Evolutionary conservation across 2,797 vertebrate genomes (phyloP).

Genomic region (Percopsis omiscomaycus): DNA sequence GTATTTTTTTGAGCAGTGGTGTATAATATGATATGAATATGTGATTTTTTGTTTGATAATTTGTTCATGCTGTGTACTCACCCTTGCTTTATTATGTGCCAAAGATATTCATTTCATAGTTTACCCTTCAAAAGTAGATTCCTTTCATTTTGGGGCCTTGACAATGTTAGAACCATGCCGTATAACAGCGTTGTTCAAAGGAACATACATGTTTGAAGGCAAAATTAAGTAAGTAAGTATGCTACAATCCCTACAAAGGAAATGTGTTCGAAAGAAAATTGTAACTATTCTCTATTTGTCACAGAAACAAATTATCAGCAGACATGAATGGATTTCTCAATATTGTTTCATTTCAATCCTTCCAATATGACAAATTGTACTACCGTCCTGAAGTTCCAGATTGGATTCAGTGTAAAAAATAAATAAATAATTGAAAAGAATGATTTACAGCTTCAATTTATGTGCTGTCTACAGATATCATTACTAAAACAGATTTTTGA

Average conservation of each 20-base stretch:
- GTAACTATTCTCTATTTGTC: no score
- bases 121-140: slow-evolving; percentile 31
- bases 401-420: slow-evolving; percentile 57
- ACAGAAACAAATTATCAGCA: slow-evolving; percentile 8
- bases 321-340: neutral
- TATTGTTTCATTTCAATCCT: slow-evolving; percentile 42
- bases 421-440: slow-evolving; percentile 46
- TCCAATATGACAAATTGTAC: slow-evolving; percentile 35
- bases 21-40: slow-evolving; percentile 26
- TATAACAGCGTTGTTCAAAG: neutral
- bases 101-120: slow-evolving; percentile 41
- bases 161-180: slow-evolving; percentile 14
- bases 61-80: slow-evolving; percentile 41
- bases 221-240: slow-evolving; percentile 1
- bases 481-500: neutral
- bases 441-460: slow-evolving; percentile 26
- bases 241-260: slow-evolving; percentile 1
- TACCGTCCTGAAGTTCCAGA: slow-evolving; percentile 50
- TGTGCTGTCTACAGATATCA: neutral
- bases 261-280: neutral
- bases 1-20: slow-evolving; percentile 49
- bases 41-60: slow-evolving; percentile 20
- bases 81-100: slow-evolving; percentile 38
- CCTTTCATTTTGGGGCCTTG: slow-evolving; percentile 16
- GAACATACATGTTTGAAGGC: neutral